Percentiles rank a stretch among this genome's conserved stretches.
phyloP scores from a whole-genome alignment of 2,797 vertebrate species.

The Parambassis ranga region DNA sequence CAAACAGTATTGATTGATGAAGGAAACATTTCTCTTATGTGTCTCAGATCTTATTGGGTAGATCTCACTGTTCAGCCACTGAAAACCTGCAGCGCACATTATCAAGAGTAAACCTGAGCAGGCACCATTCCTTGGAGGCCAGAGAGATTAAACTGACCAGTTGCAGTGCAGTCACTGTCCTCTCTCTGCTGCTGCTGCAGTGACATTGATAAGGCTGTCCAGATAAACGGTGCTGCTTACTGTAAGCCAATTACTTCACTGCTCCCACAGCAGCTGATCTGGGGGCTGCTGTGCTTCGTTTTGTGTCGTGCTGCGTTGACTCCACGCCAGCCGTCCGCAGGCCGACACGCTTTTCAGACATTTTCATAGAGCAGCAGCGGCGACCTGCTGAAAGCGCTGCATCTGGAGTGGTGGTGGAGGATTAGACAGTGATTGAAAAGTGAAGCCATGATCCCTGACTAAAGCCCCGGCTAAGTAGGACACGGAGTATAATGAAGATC shows the following conservation, averaged over 20 bases:
- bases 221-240: slow-evolving; percentile 39
- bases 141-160: background rate
- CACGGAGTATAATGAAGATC: background rate
- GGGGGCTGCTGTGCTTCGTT: too few relatives aligned
- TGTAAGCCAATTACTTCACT: slow-evolving; percentile 38
- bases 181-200: background rate
- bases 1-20: too few relatives aligned
- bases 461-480: slow-evolving; percentile 14
- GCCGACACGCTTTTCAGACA: too few relatives aligned
- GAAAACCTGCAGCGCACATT: too few relatives aligned
- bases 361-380: background rate
- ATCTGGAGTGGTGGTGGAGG: background rate
- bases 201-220: slow-evolving; percentile 11
- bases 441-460: slow-evolving; percentile 15
- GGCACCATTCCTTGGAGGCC: background rate
- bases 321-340: background rate
- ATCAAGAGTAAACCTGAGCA: background rate
- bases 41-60: too few relatives aligned
- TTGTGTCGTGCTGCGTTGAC: too few relatives aligned
- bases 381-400: background rate
- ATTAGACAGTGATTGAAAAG: slow-evolving; percentile 37
- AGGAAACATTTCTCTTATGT: too few relatives aligned
- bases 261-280: slow-evolving; percentile 14
- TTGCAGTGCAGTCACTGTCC: background rate
- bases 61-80: too few relatives aligned